Conservation (phyloP, 2,797 vertebrate species). For the Carapus acus region DNA sequence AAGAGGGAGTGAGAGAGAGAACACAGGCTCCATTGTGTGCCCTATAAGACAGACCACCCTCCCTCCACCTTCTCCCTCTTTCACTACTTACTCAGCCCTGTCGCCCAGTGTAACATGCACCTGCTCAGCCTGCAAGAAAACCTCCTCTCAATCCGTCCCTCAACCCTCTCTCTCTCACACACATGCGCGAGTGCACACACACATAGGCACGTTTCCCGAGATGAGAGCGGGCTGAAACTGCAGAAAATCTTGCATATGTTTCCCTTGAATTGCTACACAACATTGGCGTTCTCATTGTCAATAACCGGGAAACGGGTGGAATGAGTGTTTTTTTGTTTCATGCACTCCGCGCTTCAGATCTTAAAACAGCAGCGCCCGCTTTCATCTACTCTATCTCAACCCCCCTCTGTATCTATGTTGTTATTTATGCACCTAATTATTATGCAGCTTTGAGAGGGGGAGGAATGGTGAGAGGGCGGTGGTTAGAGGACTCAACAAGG, state of each 20-base stretch:
- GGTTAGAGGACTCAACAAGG: not conserved
- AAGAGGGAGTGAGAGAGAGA: conserved; percentile 39
- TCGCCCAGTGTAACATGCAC: conserved; percentile 63
- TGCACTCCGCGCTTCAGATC: not conserved
- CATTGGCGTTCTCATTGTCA: not conserved
- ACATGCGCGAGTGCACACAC: not conserved
- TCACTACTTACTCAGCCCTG: conserved; percentile 52
- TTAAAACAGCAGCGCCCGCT: not conserved
- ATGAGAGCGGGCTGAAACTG: conserved; percentile 10
- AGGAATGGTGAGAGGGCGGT: not conserved
- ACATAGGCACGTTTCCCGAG: conserved; percentile 25
- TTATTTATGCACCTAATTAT: conserved; percentile 45
- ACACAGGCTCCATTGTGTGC: conserved; percentile 68
- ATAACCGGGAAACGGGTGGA: conserved; percentile 2
- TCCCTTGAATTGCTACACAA: conserved; percentile 11
- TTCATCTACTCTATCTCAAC: not conserved
- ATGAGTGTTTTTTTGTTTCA: conserved; percentile 9
- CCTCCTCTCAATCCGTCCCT: not conserved
- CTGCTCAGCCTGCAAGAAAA: conserved; percentile 50
- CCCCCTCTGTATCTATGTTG: not conserved
- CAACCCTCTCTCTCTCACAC: no score
- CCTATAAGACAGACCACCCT: conserved; percentile 50
- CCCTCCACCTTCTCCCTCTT: conserved; percentile 12
- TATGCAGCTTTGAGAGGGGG: conserved; percentile 18
- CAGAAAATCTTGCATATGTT: conserved; percentile 22